Conservation (phyloP, 2,888 invertebrate species). For the Leucania comma region DNA sequence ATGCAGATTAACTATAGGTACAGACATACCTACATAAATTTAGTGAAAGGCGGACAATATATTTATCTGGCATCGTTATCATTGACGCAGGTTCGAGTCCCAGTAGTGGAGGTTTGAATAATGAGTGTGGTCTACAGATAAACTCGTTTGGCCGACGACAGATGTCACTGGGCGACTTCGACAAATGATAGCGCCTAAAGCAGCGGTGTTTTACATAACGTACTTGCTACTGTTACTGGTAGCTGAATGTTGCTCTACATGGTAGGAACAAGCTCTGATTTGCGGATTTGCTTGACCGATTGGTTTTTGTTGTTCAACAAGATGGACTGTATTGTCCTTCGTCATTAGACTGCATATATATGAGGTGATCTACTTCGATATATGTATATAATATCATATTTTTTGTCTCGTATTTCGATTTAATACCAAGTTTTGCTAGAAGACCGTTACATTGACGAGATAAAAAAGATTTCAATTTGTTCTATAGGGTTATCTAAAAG, state of each 20-base stretch:
- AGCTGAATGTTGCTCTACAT: slow-evolving; percentile 37
- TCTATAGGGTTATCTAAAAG: no score
- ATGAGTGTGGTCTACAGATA: slow-evolving; percentile 79
- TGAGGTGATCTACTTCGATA: no score
- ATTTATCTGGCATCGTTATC: slow-evolving; percentile 70
- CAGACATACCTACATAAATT: slow-evolving; percentile 55
- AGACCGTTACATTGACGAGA: no score
- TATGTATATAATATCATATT: no score
- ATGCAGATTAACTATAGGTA: slow-evolving; percentile 48
- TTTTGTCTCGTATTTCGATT: no score
- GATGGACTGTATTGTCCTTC: not conserved
- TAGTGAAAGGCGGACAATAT: slow-evolving; percentile 70
- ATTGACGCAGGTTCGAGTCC: slow-evolving; percentile 73
- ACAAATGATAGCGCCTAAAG: slow-evolving; percentile 82
- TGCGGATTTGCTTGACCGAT: slow-evolving; percentile 28
- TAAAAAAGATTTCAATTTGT: no score
- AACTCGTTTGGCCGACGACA: slow-evolving; percentile 82
- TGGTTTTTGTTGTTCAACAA: slow-evolving; percentile 14
- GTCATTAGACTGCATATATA: not conserved
- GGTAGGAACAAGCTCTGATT: slow-evolving; percentile 18
- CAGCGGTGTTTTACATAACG: slow-evolving; percentile 66
- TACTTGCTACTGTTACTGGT: slow-evolving; percentile 60
- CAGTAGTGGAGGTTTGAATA: slow-evolving; percentile 79
- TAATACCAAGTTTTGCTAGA: no score
- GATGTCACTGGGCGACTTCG: slow-evolving; percentile 79